Evolutionary conservation across 2,888 invertebrate genomes (phyloP).

Genomic region (Pristionchus entomophagus): DNA sequence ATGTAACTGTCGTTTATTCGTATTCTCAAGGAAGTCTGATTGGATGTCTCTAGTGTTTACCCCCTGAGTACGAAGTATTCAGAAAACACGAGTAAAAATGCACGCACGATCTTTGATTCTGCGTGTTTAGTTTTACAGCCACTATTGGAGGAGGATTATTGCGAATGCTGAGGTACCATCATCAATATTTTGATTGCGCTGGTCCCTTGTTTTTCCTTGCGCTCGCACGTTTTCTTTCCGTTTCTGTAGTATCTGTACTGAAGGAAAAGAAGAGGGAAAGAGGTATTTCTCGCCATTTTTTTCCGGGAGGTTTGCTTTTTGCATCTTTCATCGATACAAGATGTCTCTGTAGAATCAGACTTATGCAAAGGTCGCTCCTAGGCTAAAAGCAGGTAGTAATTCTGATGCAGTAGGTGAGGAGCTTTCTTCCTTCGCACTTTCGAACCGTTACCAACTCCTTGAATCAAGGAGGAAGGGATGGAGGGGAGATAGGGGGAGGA

Average conservation of each 20-base stretch:
- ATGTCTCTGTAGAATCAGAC: not conserved
- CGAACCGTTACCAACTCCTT: not conserved
- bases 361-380: not conserved
- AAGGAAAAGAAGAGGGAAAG: too few species aligned
- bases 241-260: too few species aligned
- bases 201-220: too few species aligned
- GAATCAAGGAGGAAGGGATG: not conserved
- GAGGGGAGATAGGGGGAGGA: not conserved
- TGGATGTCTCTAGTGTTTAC: conserved; percentile 13
- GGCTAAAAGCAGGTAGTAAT: not conserved
- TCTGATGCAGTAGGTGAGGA: conserved; percentile 36
- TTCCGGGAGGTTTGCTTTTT: too few species aligned
- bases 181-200: too few species aligned
- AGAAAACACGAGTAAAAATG: not conserved
- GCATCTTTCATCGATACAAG: not conserved
- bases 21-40: not conserved
- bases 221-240: too few species aligned
- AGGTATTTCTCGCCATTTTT: too few species aligned
- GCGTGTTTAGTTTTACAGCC: too few species aligned
- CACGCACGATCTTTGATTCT: not conserved
- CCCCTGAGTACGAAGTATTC: not conserved
- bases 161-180: too few species aligned
- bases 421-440: not conserved
- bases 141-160: too few species aligned
- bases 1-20: not conserved